These are phyloP conservation scores for Lamellibrachia luymesi DNA, from an alignment of 1,140 invertebrate species.

Conservation along the genomic window DNA sequence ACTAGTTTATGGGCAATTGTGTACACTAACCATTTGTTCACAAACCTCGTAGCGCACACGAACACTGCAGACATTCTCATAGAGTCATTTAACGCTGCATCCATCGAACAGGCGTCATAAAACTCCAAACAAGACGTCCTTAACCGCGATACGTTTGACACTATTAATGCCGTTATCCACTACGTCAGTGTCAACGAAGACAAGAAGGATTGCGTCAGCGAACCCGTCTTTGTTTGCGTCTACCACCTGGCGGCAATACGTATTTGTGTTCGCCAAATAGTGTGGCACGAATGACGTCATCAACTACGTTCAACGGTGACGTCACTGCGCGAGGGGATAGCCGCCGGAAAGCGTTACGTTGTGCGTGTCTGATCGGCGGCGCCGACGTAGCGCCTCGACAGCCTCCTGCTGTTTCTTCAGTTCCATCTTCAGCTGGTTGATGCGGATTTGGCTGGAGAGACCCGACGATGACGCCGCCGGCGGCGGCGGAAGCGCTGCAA, in stretches of 20 bases:
- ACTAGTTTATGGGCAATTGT: neutral
- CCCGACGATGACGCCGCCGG: neutral
- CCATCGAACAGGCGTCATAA: neutral
- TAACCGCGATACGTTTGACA: neutral
- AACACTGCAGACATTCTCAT: neutral
- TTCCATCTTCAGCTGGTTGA: neutral
- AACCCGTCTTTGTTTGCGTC: neutral
- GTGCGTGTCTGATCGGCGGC: neutral
- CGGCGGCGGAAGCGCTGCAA: too few species aligned
- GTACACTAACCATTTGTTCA: neutral
- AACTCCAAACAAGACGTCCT: neutral
- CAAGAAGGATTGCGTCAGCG: neutral
- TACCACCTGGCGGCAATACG: neutral
- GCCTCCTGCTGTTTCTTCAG: neutral
- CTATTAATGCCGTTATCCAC: neutral
- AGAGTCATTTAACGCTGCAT: neutral
- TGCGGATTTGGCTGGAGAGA: neutral
- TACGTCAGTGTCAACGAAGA: neutral
- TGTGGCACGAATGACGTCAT: neutral
- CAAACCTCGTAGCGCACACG: neutral
- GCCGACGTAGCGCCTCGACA: neutral
- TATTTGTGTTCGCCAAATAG: neutral
- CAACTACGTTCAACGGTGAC: neutral
- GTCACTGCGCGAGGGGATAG: neutral
- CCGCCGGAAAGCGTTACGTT: neutral